Evolutionary conservation across 2,113 vertebrate species (phyloP), one percentile per base, ranked within the genome.

Genomic region (Caretta caretta): DNA sequence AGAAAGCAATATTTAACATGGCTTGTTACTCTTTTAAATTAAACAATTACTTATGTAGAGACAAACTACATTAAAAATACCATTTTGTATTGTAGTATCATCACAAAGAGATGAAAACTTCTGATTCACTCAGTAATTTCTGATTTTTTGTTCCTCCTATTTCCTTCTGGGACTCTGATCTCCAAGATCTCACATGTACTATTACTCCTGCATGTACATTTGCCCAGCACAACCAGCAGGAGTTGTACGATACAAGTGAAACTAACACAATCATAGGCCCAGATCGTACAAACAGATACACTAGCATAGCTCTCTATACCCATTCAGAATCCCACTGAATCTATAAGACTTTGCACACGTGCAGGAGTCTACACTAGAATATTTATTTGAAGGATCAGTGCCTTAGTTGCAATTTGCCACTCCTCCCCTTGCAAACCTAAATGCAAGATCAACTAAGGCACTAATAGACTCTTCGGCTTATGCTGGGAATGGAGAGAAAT

Each of bases 51-150:
- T 59, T 6, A 89, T 11, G 9, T 20, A 65, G 22, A 94, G 83
- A 95, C 22, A 76, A 38, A 22, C 75, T 31, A 93, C 46, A 79
- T 83, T 22, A 65, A 93, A 94, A 94, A 76, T 13, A 38, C 53
- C 46, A 84, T 69, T 84, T 82, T 79, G 20, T 29, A 88, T 25
- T 50, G 20, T 62, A 82, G 56, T 29, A 27, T 7, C 38, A 27
- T 7, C 38, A n/a, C 42, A 31, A 16, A 72, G 83, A 78, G 50
- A 76, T 49, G 49, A 93, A 31, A 84, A 87, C 54, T 56, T 87
- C 5, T 4, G 51, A 85, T 72, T 25, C 54, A 62, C 13, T 80
- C 79, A 25, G 22, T 88, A 93, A 5, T 49, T 88, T 75, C 75
- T 84, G 8, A 86, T 25, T 87, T 91, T 85, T 27, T 20, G 51